Base-by-base conservation (phyloP, 2,113 vertebrate genomes). In the Corythornis madagascariensis region DNA sequence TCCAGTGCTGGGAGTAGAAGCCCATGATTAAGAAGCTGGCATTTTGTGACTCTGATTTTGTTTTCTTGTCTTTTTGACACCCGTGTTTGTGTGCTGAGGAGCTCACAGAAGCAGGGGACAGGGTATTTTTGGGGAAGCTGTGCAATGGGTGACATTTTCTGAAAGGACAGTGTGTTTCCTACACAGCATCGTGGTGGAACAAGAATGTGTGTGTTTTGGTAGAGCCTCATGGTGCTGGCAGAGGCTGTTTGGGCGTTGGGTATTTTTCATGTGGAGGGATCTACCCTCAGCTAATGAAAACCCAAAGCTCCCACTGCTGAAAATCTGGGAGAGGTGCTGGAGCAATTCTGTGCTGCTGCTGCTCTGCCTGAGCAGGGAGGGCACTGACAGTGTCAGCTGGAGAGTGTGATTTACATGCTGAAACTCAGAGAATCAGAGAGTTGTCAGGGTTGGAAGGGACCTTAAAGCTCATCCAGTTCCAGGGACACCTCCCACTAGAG, bases 201-300 rank as follows among this genome's bases (percentile, higher is more conserved):
- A 82, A 93, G 74, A 89, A 94, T 95, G 92, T 96, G 77, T 75
- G 67, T 95, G 16, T 82, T 74, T 85, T 95, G 90, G 92, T 93
- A 83, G 56, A 76, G 57, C 65, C 75, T 85, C 33, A 90, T 73
- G 29, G 42, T 80, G 31, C 31, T 67, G 55, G 26, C 64, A 78
- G 65, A 64, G 26, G 22, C 83, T 43, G 25, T 84, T 71, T 75
- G 52, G 11, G 25, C 3, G 1, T 57, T 78, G 66, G 12, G 12
- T 83, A 16, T 92, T 92, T 90, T 26, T 1, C 4, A 0, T 8
- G 16, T 47, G 40, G 38, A 60, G 20, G 42, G 52, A 33, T 77
- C 76, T 45, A 42, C 28, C 16, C 65, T 75, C 31, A 74, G 5
- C 20, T 83, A 66, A 73, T 59, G n/a, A 71, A 82, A 89, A 72